Evolutionary conservation across 2,888 invertebrate species (phyloP).

Genomic region (Camponotus fellah): DNA sequence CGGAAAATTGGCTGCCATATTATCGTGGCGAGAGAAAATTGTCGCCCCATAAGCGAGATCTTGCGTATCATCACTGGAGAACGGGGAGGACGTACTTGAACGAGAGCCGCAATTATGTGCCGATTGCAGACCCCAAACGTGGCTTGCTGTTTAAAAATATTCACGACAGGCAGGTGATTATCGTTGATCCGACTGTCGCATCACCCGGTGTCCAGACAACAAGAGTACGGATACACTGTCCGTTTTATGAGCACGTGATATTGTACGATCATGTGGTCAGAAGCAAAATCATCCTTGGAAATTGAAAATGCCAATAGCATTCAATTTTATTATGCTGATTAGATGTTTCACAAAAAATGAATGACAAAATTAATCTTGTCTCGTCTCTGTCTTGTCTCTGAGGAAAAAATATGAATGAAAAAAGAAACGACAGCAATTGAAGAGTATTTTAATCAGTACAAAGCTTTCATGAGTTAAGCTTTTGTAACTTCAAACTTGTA

Average conservation of each 20-base stretch:
- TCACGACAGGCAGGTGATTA: conserved; percentile 92
- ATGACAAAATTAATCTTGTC: background rate
- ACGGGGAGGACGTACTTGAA: conserved; percentile 90
- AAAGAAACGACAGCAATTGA: background rate
- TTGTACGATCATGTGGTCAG: conserved; percentile 93
- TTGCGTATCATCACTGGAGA: conserved; percentile 93
- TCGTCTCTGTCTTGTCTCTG: background rate
- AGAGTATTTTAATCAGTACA: background rate
- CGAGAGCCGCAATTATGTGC: conserved; percentile 92
- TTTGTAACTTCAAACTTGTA: background rate
- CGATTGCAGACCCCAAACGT: conserved; percentile 90
- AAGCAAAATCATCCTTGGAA: conserved; percentile 41
- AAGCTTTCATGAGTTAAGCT: background rate
- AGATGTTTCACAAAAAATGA: background rate
- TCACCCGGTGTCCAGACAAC: conserved; percentile 90
- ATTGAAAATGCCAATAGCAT: background rate
- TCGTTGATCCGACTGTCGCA: conserved; percentile 89
- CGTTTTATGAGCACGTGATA: conserved; percentile 91
- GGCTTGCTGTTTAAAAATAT: conserved; percentile 93
- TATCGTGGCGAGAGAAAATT: conserved; percentile 90
- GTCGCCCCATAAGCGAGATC: conserved; percentile 90
- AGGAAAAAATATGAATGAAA: background rate
- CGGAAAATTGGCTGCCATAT: conserved; percentile 92
- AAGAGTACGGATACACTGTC: conserved; percentile 89
- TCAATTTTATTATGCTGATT: background rate